Percentiles rank a stretch among this genome's conserved stretches.
These are phyloP conservation scores for Drosophila subobscura DNA, from an alignment of 1,140 invertebrate genomes.

Conservation along the genomic window DNA sequence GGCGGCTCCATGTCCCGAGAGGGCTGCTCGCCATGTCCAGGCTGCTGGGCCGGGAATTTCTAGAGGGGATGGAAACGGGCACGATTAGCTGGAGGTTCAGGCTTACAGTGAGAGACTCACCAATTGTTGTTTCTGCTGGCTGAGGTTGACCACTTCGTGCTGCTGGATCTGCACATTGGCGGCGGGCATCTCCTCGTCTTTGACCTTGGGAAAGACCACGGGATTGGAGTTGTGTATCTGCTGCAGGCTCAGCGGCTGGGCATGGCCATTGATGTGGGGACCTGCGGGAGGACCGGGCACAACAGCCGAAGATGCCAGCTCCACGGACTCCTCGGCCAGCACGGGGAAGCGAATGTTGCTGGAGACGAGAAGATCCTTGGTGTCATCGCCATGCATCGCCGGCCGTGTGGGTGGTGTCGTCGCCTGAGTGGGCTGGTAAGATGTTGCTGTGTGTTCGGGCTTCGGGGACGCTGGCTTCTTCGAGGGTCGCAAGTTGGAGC, in stretches of 20 bases:
- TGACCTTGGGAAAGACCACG: conserved; percentile 72
- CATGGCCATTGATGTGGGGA: conserved; percentile 74
- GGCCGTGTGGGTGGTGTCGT: conserved; percentile 9
- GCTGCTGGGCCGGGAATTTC: conserved; percentile 65
- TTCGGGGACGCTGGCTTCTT: conserved; percentile 32
- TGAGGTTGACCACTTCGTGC: conserved; percentile 75
- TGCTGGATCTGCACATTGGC: conserved; percentile 74
- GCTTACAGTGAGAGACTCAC: conserved; percentile 18
- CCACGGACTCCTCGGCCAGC: conserved; percentile 61
- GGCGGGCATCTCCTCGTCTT: conserved; percentile 41
- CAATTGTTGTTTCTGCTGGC: conserved; percentile 71
- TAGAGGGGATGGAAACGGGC: conserved; percentile 17
- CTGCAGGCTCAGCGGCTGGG: conserved; percentile 75
- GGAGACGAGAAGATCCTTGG: conserved; percentile 72
- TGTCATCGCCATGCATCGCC: conserved; percentile 40
- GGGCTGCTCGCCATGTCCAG: conserved; percentile 38
- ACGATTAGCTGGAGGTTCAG: background rate
- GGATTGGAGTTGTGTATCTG: conserved; percentile 72
- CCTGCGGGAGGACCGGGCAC: conserved; percentile 44
- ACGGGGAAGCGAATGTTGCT: conserved; percentile 81
- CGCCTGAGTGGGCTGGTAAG: background rate
- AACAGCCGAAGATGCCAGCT: conserved; percentile 36
- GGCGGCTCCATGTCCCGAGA: conserved; percentile 76
- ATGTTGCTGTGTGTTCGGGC: conserved; percentile 13
- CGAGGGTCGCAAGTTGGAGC: conserved; percentile 49